Percentiles rank a stretch among this genome's conserved stretches.
Evolutionary conservation across 2,113 vertebrate genomes (phyloP).

Genomic region (Chiloscyllium plagiosum): DNA sequence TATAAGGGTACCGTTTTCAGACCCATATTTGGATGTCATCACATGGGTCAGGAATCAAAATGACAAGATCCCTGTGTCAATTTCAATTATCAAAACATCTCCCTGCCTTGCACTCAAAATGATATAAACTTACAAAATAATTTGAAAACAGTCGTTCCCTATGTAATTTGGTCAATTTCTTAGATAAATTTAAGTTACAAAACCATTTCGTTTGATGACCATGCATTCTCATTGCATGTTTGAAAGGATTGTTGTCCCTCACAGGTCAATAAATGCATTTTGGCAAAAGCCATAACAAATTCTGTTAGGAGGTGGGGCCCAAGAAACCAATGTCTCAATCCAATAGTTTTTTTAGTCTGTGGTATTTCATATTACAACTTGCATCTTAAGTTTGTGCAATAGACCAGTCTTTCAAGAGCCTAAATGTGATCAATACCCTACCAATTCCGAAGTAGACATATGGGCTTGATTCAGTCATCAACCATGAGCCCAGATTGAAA

Average conservation of each 20-base stretch:
- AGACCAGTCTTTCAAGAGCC: not conserved
- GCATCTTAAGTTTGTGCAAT: not conserved
- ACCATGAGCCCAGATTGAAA: not conserved
- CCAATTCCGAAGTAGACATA: not conserved
- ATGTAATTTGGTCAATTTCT: too few species aligned
- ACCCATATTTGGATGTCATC: not conserved
- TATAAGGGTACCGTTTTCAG: not conserved
- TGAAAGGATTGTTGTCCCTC: not conserved
- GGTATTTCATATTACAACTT: not conserved
- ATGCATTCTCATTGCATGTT: not conserved
- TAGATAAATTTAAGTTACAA: not conserved
- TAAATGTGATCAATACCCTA: not conserved
- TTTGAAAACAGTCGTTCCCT: not conserved
- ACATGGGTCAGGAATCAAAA: not conserved
- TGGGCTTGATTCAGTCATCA: not conserved
- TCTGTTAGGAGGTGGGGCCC: not conserved
- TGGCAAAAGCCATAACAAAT: not conserved
- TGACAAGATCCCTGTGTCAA: not conserved
- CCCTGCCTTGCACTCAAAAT: not conserved
- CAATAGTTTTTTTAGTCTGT: not conserved
- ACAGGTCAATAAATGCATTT: not conserved
- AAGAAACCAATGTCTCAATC: not conserved
- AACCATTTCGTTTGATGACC: not conserved
- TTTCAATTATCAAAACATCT: not conserved
- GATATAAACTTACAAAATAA: not conserved